Conservation (phyloP, 2,888 invertebrate species). For the Parnassius smintheus region DNA sequence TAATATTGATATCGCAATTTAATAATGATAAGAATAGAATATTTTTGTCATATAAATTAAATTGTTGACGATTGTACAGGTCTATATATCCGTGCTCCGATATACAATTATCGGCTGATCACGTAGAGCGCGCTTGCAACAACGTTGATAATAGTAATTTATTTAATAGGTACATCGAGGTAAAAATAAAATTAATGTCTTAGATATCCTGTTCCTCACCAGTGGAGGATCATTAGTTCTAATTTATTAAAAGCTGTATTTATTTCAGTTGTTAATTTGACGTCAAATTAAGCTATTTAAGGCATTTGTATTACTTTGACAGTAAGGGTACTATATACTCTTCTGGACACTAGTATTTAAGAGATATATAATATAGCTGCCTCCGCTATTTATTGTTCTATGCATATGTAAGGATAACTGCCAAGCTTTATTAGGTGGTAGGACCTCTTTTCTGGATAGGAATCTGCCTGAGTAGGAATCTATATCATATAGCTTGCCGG, state of each 20-base stretch:
- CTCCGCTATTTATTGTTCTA: no score
- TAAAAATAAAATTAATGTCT: slow-evolving; percentile 23
- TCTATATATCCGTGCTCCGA: background rate
- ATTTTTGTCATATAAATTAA: no score
- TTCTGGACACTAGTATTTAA: no score
- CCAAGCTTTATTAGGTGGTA: no score
- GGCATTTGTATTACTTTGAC: slow-evolving; percentile 1
- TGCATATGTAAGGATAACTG: no score
- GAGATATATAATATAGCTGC: no score
- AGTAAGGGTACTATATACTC: background rate
- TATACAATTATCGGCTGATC: slow-evolving; percentile 19
- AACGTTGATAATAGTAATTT: slow-evolving; percentile 18
- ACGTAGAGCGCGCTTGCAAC: slow-evolving; percentile 15
- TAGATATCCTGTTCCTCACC: slow-evolving; percentile 14
- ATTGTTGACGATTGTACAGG: background rate
- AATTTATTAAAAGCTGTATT: slow-evolving; percentile 5
- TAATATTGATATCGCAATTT: no score
- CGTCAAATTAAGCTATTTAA: slow-evolving; percentile 1
- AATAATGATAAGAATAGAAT: no score
- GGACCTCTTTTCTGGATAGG: no score
- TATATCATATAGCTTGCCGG: no score
- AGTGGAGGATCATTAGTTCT: slow-evolving; percentile 16
- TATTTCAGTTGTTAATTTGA: slow-evolving; percentile 9
- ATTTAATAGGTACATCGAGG: slow-evolving; percentile 14
- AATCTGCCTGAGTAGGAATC: no score